A percentile compares a stretch with the other conserved stretches of the same genome.
Conservation (phyloP, 2,888 invertebrate genomes). For the Troides helena region DNA sequence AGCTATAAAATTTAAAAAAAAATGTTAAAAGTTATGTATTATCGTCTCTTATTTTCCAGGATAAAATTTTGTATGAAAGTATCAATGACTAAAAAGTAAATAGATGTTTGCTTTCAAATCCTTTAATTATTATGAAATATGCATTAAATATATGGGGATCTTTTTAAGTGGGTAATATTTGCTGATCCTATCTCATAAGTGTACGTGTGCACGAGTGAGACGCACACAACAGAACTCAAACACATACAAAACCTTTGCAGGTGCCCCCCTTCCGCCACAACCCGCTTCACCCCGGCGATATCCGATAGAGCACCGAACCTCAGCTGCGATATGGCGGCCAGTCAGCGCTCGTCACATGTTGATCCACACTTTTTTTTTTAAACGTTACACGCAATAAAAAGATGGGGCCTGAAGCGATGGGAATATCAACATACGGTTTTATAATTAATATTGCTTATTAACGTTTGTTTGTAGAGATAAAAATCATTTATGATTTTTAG, state of each 20-base stretch:
- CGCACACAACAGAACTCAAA: constrained; percentile 14
- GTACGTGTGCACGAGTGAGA: constrained; percentile 20
- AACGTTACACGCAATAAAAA: constrained; percentile 32
- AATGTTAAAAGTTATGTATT: too few relatives aligned
- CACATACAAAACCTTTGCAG: constrained; percentile 34
- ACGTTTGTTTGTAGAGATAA: constrained; percentile 4
- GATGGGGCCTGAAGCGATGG: constrained; percentile 21
- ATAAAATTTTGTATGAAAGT: too few relatives aligned
- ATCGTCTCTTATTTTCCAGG: too few relatives aligned
- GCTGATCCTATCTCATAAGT: background rate
- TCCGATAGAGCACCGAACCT: constrained; percentile 66
- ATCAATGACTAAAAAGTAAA: background rate
- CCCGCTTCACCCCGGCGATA: constrained; percentile 39
- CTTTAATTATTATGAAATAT: background rate
- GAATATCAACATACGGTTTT: constrained; percentile 15
- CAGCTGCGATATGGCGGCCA: constrained; percentile 46
- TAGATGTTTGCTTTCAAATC: background rate
- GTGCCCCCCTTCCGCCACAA: constrained; percentile 39
- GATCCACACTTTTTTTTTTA: constrained; percentile 64
- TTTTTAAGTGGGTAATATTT: constrained; percentile 13
- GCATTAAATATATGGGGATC: constrained; percentile 5
- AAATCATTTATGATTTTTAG: constrained; percentile 22
- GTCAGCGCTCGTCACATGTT: constrained; percentile 64
- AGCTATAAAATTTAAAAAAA: too few relatives aligned
- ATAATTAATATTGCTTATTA: constrained; percentile 16